These are phyloP conservation scores for Syrrhaptes paradoxus DNA, from an alignment of 2,113 vertebrate genomes.

Conservation along the genomic window DNA sequence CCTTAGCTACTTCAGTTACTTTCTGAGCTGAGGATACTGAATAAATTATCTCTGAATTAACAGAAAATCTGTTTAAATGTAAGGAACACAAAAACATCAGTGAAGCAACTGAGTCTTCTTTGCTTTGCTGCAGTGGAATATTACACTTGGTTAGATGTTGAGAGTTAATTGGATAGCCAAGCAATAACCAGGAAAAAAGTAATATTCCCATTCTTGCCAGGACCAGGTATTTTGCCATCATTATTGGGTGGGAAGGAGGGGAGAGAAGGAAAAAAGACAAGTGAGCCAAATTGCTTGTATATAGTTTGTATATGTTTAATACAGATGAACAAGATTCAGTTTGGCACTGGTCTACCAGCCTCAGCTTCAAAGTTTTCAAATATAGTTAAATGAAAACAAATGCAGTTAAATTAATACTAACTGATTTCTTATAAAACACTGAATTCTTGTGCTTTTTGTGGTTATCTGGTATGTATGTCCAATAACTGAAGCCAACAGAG, in stretches of 20 bases:
- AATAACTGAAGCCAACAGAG: slow-evolving; percentile 16
- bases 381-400: slow-evolving; percentile 54
- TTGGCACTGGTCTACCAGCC: background rate
- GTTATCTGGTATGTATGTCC: slow-evolving; percentile 17
- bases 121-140: background rate
- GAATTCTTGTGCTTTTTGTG: slow-evolving; percentile 59
- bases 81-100: background rate
- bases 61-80: background rate
- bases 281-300: background rate
- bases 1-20: background rate
- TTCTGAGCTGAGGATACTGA: background rate
- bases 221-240: background rate
- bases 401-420: background rate
- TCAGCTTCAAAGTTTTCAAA: slow-evolving; percentile 34
- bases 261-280: background rate
- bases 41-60: background rate
- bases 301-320: background rate
- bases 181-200: background rate
- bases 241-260: fast-evolving
- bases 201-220: background rate
- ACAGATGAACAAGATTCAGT: background rate
- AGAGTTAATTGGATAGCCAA: background rate
- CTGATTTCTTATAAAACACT: slow-evolving; percentile 38
- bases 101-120: background rate
- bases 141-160: background rate